Conservation (phyloP, 1,140 invertebrate species). For the Centruroides vittatus region DNA sequence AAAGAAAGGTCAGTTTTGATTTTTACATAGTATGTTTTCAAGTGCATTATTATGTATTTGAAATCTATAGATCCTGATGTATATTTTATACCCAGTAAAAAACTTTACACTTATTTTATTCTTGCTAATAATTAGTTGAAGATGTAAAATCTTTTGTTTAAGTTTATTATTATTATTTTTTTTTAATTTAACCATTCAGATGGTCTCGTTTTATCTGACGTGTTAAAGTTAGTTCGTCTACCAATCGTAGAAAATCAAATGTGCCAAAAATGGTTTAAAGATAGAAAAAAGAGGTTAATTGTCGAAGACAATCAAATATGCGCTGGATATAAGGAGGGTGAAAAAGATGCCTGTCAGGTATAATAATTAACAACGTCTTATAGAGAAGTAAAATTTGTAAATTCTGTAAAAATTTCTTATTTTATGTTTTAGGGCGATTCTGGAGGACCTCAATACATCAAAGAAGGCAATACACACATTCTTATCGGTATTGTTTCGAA, state of each 20-base stretch:
- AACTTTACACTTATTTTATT: too few relatives aligned
- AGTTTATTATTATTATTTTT: too few relatives aligned
- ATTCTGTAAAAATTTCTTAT: neutral
- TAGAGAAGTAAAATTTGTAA: neutral
- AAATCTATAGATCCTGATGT: too few relatives aligned
- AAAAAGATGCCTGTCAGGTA: conserved; percentile 29
- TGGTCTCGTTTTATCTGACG: conserved; percentile 6
- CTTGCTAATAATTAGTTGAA: too few relatives aligned
- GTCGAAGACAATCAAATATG: conserved; percentile 23
- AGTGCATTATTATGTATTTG: too few relatives aligned
- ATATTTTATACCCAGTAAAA: too few relatives aligned
- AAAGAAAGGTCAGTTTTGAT: neutral
- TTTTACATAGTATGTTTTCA: too few relatives aligned
- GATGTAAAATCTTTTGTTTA: too few relatives aligned
- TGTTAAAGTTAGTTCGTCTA: conserved; percentile 61
- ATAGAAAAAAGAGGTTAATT: conserved; percentile 26
- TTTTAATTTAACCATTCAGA: neutral
- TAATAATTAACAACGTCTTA: neutral
- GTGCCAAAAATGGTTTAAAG: conserved; percentile 59
- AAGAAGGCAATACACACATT: neutral
- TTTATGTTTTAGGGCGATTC: conserved; percentile 13
- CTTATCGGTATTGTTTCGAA: too few relatives aligned
- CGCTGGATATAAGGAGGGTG: conserved; percentile 26
- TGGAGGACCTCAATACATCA: conserved; percentile 11
- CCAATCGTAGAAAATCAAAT: conserved; percentile 51